Conservation (phyloP, 2,113 vertebrate species). For the Mystacornis crossleyi region DNA sequence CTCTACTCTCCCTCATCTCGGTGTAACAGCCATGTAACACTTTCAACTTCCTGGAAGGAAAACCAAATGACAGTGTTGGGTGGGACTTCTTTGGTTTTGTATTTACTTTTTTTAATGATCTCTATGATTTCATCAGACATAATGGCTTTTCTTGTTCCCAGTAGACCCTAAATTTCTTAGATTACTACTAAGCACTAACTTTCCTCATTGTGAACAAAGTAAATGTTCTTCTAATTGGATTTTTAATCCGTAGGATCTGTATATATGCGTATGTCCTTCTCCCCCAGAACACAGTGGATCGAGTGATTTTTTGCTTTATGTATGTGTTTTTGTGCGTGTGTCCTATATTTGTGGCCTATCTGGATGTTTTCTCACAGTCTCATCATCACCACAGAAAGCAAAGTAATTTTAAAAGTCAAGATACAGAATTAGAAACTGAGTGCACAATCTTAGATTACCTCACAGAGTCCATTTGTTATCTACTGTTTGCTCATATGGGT, state of each 20-base stretch:
- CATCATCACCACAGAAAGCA: background rate
- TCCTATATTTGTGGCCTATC: background rate
- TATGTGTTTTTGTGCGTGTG: background rate
- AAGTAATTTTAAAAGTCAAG: conserved; percentile 67
- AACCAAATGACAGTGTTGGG: fast-evolving
- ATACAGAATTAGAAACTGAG: conserved; percentile 65
- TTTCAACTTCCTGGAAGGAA: background rate
- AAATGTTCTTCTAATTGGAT: background rate
- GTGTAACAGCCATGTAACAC: background rate
- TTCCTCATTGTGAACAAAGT: conserved; percentile 49
- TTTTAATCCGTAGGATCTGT: background rate
- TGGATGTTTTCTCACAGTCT: conserved; percentile 24
- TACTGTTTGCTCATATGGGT: background rate
- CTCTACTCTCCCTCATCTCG: background rate
- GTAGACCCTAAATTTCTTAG: background rate
- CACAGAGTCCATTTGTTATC: conserved; percentile 42
- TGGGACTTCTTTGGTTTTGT: no score
- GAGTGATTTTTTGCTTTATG: background rate
- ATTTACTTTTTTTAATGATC: background rate
- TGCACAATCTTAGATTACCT: conserved; percentile 57
- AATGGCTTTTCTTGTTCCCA: background rate
- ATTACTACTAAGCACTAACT: conserved; percentile 17
- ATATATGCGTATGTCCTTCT: background rate
- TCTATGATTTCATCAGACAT: background rate
- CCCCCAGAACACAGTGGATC: background rate